Base-by-base conservation (phyloP, 2,797 vertebrate species). In the Limosa lapponica region DNA sequence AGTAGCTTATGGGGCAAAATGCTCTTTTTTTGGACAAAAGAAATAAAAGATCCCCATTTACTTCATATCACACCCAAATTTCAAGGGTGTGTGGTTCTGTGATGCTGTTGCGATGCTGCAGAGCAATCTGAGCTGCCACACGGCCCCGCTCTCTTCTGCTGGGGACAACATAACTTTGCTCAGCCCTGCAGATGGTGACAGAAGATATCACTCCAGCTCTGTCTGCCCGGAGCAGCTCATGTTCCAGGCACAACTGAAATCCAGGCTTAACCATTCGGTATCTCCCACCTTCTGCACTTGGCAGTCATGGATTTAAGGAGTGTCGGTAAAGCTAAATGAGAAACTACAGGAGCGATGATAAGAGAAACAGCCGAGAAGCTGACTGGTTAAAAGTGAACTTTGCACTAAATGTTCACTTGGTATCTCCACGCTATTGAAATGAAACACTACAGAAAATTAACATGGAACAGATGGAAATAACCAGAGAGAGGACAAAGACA, bases 361-460 rank as follows among this genome's bases (percentile, higher is more conserved):
- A 82, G 43, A 94, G 66, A 62, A 58, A 70, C 4, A 48, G 9
- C 30, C 48, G 34, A 27, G 20, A 65, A 85, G 39, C 28, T 32
- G 65, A 55, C 24, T 58, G 24, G 44, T 73, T 66, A 34, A 55
- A 72, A 84, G 20, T 87, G 92, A 82, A 82, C 86, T 94, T 93
- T 84, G 83, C 18, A 70, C 90, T 55, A 28, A 12, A 66, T 34
- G 9, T 37, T 82, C 44, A n/a, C 20, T 59, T 43, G 27, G 0
- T 72, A 66, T 55, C 1, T 0, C 37, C 25, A 25, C 1, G 1
- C 48, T 48, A 18, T 8, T 48, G 39, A 57, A 74, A 70, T 10
- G 2, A 65, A 92, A 71, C 19, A 8, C 22, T 71, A 39, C 54
- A 34, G 11, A 36, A 81, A 72, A 83, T 12, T 16, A 39, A 54